These are phyloP conservation scores for Etheostoma nigrum DNA, from an alignment of 2,797 vertebrate species.

Conservation along the genomic window DNA sequence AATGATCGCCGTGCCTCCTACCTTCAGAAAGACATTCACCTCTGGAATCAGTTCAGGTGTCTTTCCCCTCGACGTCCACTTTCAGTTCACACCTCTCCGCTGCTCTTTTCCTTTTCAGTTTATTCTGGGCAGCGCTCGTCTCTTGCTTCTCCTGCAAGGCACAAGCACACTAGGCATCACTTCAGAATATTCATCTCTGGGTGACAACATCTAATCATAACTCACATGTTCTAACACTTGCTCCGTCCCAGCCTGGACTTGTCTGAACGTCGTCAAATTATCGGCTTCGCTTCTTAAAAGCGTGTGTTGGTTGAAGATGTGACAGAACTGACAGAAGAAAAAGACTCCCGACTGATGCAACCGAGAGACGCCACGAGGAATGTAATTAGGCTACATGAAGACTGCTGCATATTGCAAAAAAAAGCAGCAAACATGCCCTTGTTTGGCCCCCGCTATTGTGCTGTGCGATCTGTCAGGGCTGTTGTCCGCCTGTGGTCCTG, in stretches of 20 bases:
- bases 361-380: slow-evolving; percentile 67
- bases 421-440: slow-evolving; percentile 59
- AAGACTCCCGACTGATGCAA: slow-evolving; percentile 57
- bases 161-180: slow-evolving; percentile 68
- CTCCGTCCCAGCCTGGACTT: slow-evolving; percentile 37
- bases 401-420: slow-evolving; percentile 62
- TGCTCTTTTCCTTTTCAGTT: slow-evolving; percentile 42
- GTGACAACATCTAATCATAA: slow-evolving; percentile 44
- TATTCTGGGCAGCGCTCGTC: slow-evolving; percentile 60
- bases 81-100: slow-evolving; percentile 45
- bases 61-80: slow-evolving; percentile 52
- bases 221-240: slow-evolving; percentile 39
- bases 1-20: slow-evolving; percentile 47
- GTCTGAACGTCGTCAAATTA: slow-evolving; percentile 41
- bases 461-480: slow-evolving; percentile 53
- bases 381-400: slow-evolving; percentile 61
- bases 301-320: slow-evolving; percentile 36
- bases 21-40: slow-evolving; percentile 67
- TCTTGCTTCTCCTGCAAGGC: slow-evolving; percentile 66
- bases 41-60: slow-evolving; percentile 61
- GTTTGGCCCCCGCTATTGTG: slow-evolving; percentile 52
- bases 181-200: slow-evolving; percentile 44
- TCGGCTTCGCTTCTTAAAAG: slow-evolving; percentile 37
- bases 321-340: slow-evolving; percentile 48
- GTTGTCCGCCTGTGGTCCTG: slow-evolving; percentile 81